Evolutionary conservation across 2,888 invertebrate genomes (phyloP), one percentile per base, ranked within the genome.

Genomic region (Mystacides longicornis): DNA sequence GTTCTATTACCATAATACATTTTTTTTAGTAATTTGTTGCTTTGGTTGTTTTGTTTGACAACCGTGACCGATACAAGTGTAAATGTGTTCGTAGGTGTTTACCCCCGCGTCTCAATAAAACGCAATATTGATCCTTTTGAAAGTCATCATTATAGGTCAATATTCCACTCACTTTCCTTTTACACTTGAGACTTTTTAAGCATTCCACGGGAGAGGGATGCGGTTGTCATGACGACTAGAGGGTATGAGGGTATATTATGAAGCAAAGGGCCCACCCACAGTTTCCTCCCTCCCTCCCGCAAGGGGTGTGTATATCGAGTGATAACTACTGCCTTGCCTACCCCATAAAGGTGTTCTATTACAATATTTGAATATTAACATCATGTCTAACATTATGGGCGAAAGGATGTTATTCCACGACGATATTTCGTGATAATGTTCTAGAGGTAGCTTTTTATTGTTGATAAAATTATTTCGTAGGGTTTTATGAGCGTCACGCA

Each of bases 181-280:
- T 65, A 58, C 64, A 67, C 69, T 73, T 74, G 66, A 69, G 74
- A 75, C 52, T 75, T 66, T 69, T 67, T 60, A 57, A 57, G 67
- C 71, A 73, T 21, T 19, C 72, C 72, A 71, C 68, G 64, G 20
- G 59, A 63, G 63, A 65, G 45, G 45, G 67, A 45, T 65, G 64
- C 63, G 70, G 69, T 70, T 65, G 67, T 66, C 70, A 69, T 67
- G 68, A 67, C 65, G 65, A 68, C 68, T 64, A 65, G 67, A 66
- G 67, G 69, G 68, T 66, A 14, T 7, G 59, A 60, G 64, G 63
- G 61, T 37, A 37, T 37, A 37, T 37, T 27, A 27, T 27, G 27
- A 16, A 37, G 16, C 37, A 7, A n/a, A n/a, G 63, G 54, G 18
- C 20, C 61, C 62, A 62, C 56, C 57, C 54, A 58, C 64, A 57